Evolutionary conservation across 2,888 invertebrate species (phyloP).

Genomic region (Dicycla oo): DNA sequence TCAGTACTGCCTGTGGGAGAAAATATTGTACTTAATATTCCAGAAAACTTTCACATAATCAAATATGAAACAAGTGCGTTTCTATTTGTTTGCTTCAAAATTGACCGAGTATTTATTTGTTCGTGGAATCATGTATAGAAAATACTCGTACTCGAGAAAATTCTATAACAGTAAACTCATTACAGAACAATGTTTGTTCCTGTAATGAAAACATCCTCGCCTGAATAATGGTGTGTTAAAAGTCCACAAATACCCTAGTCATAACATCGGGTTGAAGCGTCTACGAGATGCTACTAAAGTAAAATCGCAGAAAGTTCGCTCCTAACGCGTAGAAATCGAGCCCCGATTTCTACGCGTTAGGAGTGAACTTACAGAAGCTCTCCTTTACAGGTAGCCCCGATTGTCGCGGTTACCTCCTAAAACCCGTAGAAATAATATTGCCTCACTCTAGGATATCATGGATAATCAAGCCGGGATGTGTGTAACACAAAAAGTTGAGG

Average conservation of each 20-base stretch:
- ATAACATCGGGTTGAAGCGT: slow-evolving; percentile 39
- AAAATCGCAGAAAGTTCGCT: slow-evolving; percentile 13
- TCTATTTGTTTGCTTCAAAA: not conserved
- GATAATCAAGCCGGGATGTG: not conserved
- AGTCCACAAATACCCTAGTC: slow-evolving; percentile 44
- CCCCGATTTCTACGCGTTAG: too few relatives aligned
- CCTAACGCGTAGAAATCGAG: too few relatives aligned
- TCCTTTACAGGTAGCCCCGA: too few relatives aligned
- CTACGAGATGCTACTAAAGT: not conserved
- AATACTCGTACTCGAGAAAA: slow-evolving; percentile 18
- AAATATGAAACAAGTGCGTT: not conserved
- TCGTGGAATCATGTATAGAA: not conserved
- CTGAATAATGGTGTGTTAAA: slow-evolving; percentile 47
- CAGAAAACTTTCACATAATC: not conserved
- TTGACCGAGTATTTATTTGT: not conserved
- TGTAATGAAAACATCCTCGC: slow-evolving; percentile 34
- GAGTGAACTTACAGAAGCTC: too few relatives aligned
- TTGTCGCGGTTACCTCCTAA: too few relatives aligned
- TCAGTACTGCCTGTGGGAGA: not conserved
- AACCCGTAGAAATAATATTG: not conserved
- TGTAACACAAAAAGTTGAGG: not conserved
- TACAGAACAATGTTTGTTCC: slow-evolving; percentile 37
- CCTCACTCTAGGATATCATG: not conserved
- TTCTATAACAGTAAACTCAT: slow-evolving; percentile 36
- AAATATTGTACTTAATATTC: not conserved